Base-by-base conservation (phyloP, 2,888 invertebrate genomes). In the Copidosoma aretas region DNA sequence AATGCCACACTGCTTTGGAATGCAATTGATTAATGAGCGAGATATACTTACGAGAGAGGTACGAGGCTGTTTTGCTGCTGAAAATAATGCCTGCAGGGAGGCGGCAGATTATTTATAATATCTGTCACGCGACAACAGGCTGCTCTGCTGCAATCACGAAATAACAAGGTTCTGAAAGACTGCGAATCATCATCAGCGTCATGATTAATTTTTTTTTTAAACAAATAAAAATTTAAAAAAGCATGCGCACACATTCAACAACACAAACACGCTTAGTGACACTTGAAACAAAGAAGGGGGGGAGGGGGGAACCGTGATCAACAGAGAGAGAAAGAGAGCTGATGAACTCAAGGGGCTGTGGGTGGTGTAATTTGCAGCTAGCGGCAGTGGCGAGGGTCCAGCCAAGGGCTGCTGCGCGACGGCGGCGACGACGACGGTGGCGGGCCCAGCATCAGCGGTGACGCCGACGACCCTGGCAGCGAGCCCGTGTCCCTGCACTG, bases 341-440 rank as follows among this genome's bases (percentile, higher is more conserved):
- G 32, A 32, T 32, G 32, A 32, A 5, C 4, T 64, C 62, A 64
- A 68, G 66, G 66, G 66, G 71, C 51, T 72, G 62, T 70, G 70
- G 70, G 82, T 79, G 63, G 43, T 46, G 12, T 63, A 71, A 79
- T 83, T 83, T 82, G 75, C 83, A 83, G 83, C 77, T 76, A 82
- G 79, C 78, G 81, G 77, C 77, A 80, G 82, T 75, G 73, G 76
- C 75, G 77, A 79, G 75, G 79, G 60, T 46, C 57, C 76, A 76
- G 78, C 76, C 77, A n/a, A n/a, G n/a, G n/a, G n/a, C n/a, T n/a
- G n/a, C n/a, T n/a, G n/a, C n/a, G n/a, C n/a, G n/a, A n/a, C n/a
- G n/a, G 77, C 77, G 75, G 78, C 80, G 77, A 83, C 82, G 76
- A 77, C 32, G 32, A 32, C 32, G 32, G 32, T 8, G 32, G n/a